Evolutionary conservation across 2,113 vertebrate genomes (phyloP), one percentile per base, ranked within the genome.

Genomic region (Corvus hawaiiensis): DNA sequence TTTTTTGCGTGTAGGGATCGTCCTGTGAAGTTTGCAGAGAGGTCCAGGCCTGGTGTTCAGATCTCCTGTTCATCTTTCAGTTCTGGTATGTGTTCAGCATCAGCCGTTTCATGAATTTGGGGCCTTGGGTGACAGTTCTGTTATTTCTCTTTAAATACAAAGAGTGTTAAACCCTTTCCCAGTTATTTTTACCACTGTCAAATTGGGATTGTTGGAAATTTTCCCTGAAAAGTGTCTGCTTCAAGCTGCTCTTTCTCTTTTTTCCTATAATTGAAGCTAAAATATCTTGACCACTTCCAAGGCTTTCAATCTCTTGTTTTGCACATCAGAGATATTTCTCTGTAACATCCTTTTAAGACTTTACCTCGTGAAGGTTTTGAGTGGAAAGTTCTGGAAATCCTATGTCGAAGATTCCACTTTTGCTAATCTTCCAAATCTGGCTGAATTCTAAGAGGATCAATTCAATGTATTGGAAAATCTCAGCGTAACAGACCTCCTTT

Each of bases 61-160:
- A 99, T 99, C 88, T 99, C 99, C 64, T 99, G 99, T 92, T 99
- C 99, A 19, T 99, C 99, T 52, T 99, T 99, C 97, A 99, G 99
- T 92, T 98, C 99, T 43, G 99, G 99, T 99, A 97, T 8, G 97
- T 97, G 72, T 27, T 32, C 56, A 84, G 33, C 54, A 26, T 68
- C 62, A 76, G 39, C n/a, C 46, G 20, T 21, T 61, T 3, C 37
- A 4, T 41, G 30, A 30, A 17, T 52, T 0, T 61, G 28, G 39
- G 15, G 28, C n/a, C 49, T 76, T 35, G 55, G 46, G 10, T 83
- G 67, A 37, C 41, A 76, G 6, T 27, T 26, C 33, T 64, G 23
- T 58, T 61, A 10, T 33, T 79, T 43, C 17, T 56, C 74, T 67
- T 80, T 49, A 52, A 87, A 46, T 63, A 44, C 5, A 69, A 77